These are phyloP conservation scores for Mycetomoellerius zeteki DNA, from an alignment of 1,140 invertebrate species.

Conservation along the genomic window DNA sequence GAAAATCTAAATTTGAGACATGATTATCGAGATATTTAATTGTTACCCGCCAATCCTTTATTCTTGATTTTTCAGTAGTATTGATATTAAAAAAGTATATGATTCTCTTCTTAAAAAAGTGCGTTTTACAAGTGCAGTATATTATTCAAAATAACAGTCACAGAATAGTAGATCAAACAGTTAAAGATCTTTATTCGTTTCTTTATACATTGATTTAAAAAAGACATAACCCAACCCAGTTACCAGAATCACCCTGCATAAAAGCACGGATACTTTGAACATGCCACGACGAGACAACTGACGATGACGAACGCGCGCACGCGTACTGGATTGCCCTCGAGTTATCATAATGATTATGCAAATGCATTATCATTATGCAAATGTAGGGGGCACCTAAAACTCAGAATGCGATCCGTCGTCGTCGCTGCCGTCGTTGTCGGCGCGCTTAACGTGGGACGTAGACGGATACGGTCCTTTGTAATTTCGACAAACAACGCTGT, in stretches of 20 bases:
- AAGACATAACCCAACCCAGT: background rate
- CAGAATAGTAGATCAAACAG: background rate
- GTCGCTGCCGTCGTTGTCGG: constrained; percentile 35
- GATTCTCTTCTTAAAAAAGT: too few species aligned
- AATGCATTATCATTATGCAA: constrained; percentile 80
- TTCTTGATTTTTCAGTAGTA: background rate
- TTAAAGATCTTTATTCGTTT: background rate
- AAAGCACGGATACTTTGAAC: background rate
- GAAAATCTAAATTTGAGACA: background rate
- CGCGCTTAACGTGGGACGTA: constrained; percentile 35
- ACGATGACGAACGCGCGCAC: constrained; percentile 19
- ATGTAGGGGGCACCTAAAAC: constrained; percentile 66
- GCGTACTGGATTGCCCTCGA: constrained; percentile 45
- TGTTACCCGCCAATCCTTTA: background rate
- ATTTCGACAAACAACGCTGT: constrained; percentile 41
- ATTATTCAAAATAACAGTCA: too few species aligned
- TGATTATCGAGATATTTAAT: background rate
- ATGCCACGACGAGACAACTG: background rate
- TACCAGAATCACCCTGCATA: background rate
- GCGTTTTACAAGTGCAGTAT: too few species aligned
- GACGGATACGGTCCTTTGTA: constrained; percentile 23
- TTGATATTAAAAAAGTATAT: too few species aligned
- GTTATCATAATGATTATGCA: constrained; percentile 80
- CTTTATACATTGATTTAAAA: background rate
- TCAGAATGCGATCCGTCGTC: constrained; percentile 43